These are phyloP conservation scores for Drosophila tani DNA, from an alignment of 1,140 invertebrate genomes.

Conservation along the genomic window DNA sequence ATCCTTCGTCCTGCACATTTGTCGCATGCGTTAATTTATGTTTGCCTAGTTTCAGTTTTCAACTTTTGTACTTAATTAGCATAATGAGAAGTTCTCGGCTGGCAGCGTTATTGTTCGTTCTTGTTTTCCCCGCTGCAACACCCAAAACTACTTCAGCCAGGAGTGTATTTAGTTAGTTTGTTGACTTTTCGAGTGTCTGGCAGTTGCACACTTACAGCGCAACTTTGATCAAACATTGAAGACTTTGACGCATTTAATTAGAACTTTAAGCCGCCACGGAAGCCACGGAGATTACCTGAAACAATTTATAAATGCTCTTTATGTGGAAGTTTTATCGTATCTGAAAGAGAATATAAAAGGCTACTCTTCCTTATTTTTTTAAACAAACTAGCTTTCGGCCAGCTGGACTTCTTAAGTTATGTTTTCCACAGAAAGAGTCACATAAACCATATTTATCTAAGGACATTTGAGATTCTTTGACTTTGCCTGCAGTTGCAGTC, in stretches of 20 bases:
- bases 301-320: too few relatives aligned
- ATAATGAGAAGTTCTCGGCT: slow-evolving; percentile 52
- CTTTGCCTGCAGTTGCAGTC: slow-evolving; percentile 12
- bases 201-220: slow-evolving; percentile 47
- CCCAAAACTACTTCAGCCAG: slow-evolving; percentile 47
- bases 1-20: slow-evolving; percentile 57
- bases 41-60: slow-evolving; percentile 53
- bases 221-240: slow-evolving; percentile 48
- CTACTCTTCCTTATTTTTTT: too few relatives aligned
- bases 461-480: neutral
- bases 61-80: slow-evolving; percentile 69
- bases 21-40: slow-evolving; percentile 75
- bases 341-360: too few relatives aligned
- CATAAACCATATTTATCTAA: slow-evolving; percentile 3
- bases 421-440: neutral
- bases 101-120: slow-evolving; percentile 30
- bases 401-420: neutral
- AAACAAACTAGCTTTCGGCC: neutral
- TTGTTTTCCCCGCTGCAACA: slow-evolving; percentile 31
- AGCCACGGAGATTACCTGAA: neutral
- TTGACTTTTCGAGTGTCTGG: slow-evolving; percentile 56
- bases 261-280: neutral
- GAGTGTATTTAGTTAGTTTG: slow-evolving; percentile 54
- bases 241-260: slow-evolving; percentile 11
- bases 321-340: too few relatives aligned